A percentile compares a stretch with the other conserved stretches of the same genome.
Evolutionary conservation across 2,888 invertebrate species (phyloP).

Genomic region (Acleris sparsana): DNA sequence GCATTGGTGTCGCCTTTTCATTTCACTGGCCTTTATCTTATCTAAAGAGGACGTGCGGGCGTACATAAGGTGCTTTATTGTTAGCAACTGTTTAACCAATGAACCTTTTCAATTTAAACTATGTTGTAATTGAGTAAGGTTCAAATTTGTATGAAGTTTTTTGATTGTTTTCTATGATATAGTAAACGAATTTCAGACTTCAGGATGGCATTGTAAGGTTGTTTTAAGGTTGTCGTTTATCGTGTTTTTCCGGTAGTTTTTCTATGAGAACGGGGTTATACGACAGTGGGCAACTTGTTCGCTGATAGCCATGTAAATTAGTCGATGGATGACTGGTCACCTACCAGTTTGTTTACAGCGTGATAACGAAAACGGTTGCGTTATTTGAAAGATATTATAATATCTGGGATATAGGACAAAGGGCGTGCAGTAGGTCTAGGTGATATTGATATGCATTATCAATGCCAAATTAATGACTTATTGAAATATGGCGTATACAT

Average conservation of each 20-base stretch:
- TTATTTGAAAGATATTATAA: not conserved
- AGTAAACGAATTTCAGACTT: constrained; percentile 42
- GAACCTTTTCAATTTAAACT: constrained; percentile 43
- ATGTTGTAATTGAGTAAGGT: constrained; percentile 27
- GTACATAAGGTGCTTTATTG: constrained; percentile 70
- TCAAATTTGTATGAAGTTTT: constrained; percentile 47
- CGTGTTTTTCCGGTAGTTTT: constrained; percentile 75
- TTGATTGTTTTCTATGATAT: constrained; percentile 55
- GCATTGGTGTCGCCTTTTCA: constrained; percentile 75
- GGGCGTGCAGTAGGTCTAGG: not conserved
- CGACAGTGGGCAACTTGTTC: constrained; percentile 78
- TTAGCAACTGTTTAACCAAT: constrained; percentile 51
- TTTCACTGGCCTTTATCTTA: constrained; percentile 80
- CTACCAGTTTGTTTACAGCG: constrained; percentile 60
- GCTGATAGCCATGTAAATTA: constrained; percentile 80
- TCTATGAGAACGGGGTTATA: constrained; percentile 62
- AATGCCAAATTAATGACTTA: too few relatives aligned
- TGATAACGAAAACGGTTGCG: constrained; percentile 49
- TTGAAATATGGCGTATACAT: too few relatives aligned
- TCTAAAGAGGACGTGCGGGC: constrained; percentile 83
- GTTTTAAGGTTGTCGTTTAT: constrained; percentile 43
- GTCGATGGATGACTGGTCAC: constrained; percentile 78
- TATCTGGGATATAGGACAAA: not conserved
- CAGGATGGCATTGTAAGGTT: constrained; percentile 39
- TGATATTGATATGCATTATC: too few relatives aligned